phyloP scores from a whole-genome alignment of 2,888 invertebrate genomes.

The Girardia tigrina region DNA sequence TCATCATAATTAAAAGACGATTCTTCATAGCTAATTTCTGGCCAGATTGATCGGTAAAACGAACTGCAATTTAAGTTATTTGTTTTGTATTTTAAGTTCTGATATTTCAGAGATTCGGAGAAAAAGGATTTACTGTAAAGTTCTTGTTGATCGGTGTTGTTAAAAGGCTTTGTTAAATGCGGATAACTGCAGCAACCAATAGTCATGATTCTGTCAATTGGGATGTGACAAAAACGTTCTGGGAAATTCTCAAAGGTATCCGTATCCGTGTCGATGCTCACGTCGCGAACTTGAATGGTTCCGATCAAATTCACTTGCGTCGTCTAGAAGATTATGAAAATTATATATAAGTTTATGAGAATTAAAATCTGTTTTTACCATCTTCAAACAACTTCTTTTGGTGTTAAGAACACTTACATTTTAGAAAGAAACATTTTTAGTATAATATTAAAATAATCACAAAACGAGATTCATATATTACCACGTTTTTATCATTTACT shows the following conservation, averaged over 20 bases:
- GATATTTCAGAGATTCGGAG: background rate
- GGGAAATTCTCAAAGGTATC: background rate
- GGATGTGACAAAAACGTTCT: background rate
- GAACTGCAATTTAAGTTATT: background rate
- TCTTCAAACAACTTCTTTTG: too few relatives aligned
- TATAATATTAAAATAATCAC: too few relatives aligned
- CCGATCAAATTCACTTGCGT: background rate
- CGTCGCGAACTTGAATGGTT: background rate
- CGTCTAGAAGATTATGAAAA: too few relatives aligned
- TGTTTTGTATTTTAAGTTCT: background rate
- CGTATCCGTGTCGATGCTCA: background rate
- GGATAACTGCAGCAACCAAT: background rate
- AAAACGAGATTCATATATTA: too few relatives aligned
- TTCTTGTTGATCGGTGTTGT: background rate
- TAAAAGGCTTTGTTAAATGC: background rate
- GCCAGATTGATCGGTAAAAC: background rate
- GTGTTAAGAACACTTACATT: too few relatives aligned
- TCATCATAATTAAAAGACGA: background rate
- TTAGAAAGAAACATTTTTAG: too few relatives aligned
- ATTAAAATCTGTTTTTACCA: too few relatives aligned
- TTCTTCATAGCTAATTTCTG: background rate
- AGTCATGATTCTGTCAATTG: slow-evolving; percentile 3
- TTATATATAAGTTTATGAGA: too few relatives aligned
- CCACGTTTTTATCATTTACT: too few relatives aligned
- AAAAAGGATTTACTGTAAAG: background rate